phyloP scores from a whole-genome alignment of 2,113 vertebrate genomes.

The Phainopepla nitens region DNA sequence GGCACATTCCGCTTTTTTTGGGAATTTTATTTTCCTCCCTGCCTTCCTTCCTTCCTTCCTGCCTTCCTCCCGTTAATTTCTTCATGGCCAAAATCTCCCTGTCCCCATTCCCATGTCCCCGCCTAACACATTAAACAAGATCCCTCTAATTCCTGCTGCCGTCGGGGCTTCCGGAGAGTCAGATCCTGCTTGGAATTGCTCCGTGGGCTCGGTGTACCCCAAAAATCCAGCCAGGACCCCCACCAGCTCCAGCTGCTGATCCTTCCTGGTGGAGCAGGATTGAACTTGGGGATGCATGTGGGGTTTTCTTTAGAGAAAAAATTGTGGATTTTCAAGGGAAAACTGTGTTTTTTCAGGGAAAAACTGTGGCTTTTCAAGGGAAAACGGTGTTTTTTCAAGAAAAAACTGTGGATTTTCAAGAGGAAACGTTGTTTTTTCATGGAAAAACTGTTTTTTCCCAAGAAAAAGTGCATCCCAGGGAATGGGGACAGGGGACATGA shows the following conservation, averaged over 20 bases:
- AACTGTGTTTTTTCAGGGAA: background rate
- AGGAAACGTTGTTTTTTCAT: background rate
- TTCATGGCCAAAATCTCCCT: slow-evolving; percentile 13
- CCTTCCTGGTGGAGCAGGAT: background rate
- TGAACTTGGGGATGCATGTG: background rate
- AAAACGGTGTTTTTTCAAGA: background rate
- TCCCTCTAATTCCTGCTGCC: background rate
- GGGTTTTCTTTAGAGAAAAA: background rate
- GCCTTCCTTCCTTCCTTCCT: background rate
- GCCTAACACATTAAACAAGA: slow-evolving; percentile 38
- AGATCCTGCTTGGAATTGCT: background rate
- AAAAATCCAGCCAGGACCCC: background rate
- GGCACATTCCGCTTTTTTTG: slow-evolving; percentile 36
- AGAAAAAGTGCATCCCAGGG: background rate
- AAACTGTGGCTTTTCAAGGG: too few species aligned
- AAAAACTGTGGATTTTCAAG: background rate
- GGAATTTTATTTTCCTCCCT: background rate
- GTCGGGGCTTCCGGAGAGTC: background rate
- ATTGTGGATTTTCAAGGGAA: background rate
- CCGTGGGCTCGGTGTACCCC: background rate
- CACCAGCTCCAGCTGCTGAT: background rate
- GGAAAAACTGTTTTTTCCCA: background rate
- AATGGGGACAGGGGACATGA: background rate
- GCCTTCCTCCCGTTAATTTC: background rate
- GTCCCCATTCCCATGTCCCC: background rate